Evolutionary conservation across 1,140 invertebrate species (phyloP).

Genomic region (Hestina assimilis): DNA sequence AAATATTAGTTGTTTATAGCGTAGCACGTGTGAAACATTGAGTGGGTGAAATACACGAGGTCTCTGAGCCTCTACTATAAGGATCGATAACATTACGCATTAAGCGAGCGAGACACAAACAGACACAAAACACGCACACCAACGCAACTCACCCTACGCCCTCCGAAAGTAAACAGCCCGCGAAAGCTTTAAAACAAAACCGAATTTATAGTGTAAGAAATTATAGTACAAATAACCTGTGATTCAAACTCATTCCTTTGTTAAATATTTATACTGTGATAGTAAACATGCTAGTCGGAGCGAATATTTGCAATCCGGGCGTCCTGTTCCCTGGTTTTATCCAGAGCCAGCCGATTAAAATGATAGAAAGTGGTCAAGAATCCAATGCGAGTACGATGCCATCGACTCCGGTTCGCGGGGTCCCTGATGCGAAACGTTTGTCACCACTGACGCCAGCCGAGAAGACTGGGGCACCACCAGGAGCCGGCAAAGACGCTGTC

Average conservation of each 20-base stretch:
- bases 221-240: constrained; percentile 70
- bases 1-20: constrained; percentile 36
- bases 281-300: constrained; percentile 52
- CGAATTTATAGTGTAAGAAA: constrained; percentile 73
- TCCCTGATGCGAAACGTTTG: constrained; percentile 28
- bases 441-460: constrained; percentile 56
- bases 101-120: constrained; percentile 61
- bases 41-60: constrained; percentile 47
- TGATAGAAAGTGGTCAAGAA: constrained; percentile 21
- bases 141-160: constrained; percentile 40
- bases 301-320: constrained; percentile 57
- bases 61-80: constrained; percentile 57
- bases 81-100: constrained; percentile 77
- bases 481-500: constrained; percentile 81
- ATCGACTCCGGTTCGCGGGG: constrained; percentile 57
- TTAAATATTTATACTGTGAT: constrained; percentile 39
- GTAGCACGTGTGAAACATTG: constrained; percentile 47
- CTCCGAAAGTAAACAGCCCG: constrained; percentile 61
- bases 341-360: constrained; percentile 40
- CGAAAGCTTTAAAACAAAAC: constrained; percentile 71
- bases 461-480: constrained; percentile 64
- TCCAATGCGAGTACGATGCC: constrained; percentile 44
- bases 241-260: constrained; percentile 38
- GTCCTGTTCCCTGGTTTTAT: constrained; percentile 55
- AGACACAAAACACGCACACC: constrained; percentile 57